phyloP scores from a whole-genome alignment of 2,888 invertebrate species.

The Sminthurides aquaticus region DNA sequence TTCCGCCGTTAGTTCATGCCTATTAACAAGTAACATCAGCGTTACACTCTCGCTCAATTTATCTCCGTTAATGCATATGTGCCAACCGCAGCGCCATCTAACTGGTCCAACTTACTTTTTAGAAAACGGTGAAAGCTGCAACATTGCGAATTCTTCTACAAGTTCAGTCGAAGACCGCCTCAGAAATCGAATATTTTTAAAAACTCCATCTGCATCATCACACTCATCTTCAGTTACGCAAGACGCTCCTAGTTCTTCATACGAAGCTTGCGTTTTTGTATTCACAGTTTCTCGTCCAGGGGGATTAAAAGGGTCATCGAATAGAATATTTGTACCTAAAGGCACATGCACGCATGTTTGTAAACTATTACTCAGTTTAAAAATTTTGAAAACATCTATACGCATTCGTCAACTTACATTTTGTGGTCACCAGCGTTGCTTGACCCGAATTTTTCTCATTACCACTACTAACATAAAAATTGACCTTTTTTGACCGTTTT shows the following conservation, averaged over 20 bases:
- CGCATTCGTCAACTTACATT: no score
- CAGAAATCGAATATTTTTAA: constrained; percentile 18
- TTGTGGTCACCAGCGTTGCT: constrained; percentile 4
- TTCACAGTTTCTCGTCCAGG: constrained; percentile 24
- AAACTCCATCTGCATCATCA: constrained; percentile 28
- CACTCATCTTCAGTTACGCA: constrained; percentile 36
- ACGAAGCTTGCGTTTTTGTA: not conserved
- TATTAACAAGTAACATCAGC: not conserved
- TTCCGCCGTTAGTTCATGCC: not conserved
- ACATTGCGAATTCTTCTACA: not conserved
- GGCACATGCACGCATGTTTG: not conserved
- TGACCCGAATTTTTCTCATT: not conserved
- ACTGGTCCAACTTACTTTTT: constrained; percentile 13
- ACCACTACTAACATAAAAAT: constrained; percentile 6
- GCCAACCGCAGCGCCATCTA: no score
- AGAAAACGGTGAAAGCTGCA: constrained; percentile 2
- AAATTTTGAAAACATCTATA: no score
- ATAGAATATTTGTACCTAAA: constrained; percentile 34
- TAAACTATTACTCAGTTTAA: constrained; percentile 2
- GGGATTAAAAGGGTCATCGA: constrained; percentile 42
- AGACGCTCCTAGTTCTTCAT: constrained; percentile 9
- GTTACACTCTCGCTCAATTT: no score
- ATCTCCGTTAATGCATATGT: no score
- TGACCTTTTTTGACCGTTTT: constrained; percentile 8
- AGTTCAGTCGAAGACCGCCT: constrained; percentile 6